Percentiles rank a stretch among this genome's conserved stretches.
phyloP scores from a whole-genome alignment of 2,888 invertebrate species.

The Metellina segmentata region DNA sequence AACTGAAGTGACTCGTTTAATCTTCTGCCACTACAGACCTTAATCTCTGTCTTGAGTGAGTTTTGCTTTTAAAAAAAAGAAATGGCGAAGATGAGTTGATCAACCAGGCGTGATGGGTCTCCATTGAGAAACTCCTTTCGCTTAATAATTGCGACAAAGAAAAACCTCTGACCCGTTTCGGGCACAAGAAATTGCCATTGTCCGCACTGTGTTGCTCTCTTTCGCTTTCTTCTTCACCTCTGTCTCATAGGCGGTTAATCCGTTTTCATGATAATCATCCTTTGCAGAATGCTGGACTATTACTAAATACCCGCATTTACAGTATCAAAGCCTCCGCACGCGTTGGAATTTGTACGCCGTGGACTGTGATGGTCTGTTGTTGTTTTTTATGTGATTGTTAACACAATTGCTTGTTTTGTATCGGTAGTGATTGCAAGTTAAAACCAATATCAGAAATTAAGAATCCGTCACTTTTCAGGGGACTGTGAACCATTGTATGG shows the following conservation, averaged over 20 bases:
- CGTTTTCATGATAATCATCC: constrained; percentile 50
- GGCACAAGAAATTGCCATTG: constrained; percentile 53
- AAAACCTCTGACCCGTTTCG: constrained; percentile 66
- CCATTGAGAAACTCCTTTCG: constrained; percentile 50
- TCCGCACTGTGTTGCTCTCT: background rate
- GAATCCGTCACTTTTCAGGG: no score
- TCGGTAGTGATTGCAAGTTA: no score
- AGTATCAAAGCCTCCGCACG: background rate
- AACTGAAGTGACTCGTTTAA: constrained; percentile 40
- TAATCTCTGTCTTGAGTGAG: constrained; percentile 49
- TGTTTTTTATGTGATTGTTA: background rate
- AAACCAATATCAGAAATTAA: background rate
- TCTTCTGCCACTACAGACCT: constrained; percentile 48
- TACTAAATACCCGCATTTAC: background rate
- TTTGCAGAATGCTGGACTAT: background rate
- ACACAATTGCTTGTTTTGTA: background rate
- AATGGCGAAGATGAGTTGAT: constrained; percentile 25
- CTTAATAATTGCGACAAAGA: constrained; percentile 49
- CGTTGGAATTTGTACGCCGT: no score
- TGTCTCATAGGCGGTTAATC: constrained; percentile 54
- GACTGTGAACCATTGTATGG: no score
- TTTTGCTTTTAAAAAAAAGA: constrained; percentile 2
- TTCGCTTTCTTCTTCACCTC: constrained; percentile 15
- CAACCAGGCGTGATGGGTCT: constrained; percentile 50
- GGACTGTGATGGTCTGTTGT: background rate